Percentiles rank a stretch among this genome's conserved stretches.
Conservation (phyloP, 30 jellyfish, hydroid and myxozoan genomes). For the Nemopilema nomurai region DNA sequence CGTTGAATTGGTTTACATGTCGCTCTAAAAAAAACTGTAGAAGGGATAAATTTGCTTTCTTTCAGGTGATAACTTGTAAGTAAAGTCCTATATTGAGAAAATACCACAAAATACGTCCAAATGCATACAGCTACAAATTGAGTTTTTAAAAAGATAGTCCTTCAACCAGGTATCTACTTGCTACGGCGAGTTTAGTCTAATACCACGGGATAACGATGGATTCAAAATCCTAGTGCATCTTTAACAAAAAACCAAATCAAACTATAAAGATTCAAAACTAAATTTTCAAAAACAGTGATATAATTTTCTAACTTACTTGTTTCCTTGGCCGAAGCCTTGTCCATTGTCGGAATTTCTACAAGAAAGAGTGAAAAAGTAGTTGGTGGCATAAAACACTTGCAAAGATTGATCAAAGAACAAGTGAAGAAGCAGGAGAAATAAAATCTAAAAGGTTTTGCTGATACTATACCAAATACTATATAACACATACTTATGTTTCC, state of each 20-base stretch:
- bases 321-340: neutral
- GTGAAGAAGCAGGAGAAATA: neutral
- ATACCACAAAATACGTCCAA: too few species aligned
- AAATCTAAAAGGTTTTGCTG: neutral
- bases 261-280: too few species aligned
- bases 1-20: too few species aligned
- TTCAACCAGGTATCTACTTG: neutral
- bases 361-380: neutral
- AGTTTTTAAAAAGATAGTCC: too few species aligned
- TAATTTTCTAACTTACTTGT: neutral
- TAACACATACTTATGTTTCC: too few species aligned
- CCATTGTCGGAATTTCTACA: neutral
- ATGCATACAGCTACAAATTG: too few species aligned
- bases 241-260: neutral
- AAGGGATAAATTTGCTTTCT: too few species aligned
- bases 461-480: neutral
- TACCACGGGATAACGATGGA: neutral
- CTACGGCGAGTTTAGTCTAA: too few species aligned
- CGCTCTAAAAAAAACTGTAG: too few species aligned
- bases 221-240: neutral
- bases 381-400: neutral
- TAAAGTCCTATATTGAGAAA: too few species aligned
- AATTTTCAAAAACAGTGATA: neutral
- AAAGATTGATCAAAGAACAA: neutral
- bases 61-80: too few species aligned